These are phyloP conservation scores for Chesias legatella DNA, from an alignment of 2,888 invertebrate species.

Conservation along the genomic window DNA sequence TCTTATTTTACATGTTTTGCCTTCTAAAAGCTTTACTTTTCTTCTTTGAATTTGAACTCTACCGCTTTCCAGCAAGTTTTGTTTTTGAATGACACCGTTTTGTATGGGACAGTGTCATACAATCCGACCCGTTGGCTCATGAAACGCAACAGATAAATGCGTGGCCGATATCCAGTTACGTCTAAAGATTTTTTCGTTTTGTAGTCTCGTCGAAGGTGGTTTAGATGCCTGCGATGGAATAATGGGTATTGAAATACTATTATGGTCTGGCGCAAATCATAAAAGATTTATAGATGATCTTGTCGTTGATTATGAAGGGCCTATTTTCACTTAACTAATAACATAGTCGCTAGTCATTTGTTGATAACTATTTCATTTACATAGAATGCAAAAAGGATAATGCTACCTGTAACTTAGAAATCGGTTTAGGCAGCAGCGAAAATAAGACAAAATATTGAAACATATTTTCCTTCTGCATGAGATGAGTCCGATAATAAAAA, in stretches of 20 bases:
- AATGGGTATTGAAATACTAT: slow-evolving; percentile 21
- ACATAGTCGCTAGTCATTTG: too few relatives aligned
- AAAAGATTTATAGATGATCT: not conserved
- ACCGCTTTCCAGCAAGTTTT: slow-evolving; percentile 27
- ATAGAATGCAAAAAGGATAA: too few relatives aligned
- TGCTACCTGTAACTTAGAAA: too few relatives aligned
- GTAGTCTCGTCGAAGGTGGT: slow-evolving; percentile 36
- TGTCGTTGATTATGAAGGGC: too few relatives aligned
- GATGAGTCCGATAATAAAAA: too few relatives aligned
- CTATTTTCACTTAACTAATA: too few relatives aligned
- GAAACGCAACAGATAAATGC: slow-evolving; percentile 73
- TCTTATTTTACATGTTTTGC: slow-evolving; percentile 59
- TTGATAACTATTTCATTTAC: too few relatives aligned
- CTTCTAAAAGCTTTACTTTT: slow-evolving; percentile 35
- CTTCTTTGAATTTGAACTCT: slow-evolving; percentile 35
- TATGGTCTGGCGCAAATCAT: slow-evolving; percentile 10
- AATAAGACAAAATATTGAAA: too few relatives aligned
- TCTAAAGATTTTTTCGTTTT: slow-evolving; percentile 48
- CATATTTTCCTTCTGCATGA: too few relatives aligned
- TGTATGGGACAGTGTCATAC: slow-evolving; percentile 61
- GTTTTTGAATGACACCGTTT: slow-evolving; percentile 27
- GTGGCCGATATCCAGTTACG: slow-evolving; percentile 68
- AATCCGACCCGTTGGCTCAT: slow-evolving; percentile 65
- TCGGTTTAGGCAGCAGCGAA: too few relatives aligned
- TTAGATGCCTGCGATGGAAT: slow-evolving; percentile 17